Conservation (phyloP, 2,888 invertebrate genomes). For the Sinhomidia bicolor region DNA sequence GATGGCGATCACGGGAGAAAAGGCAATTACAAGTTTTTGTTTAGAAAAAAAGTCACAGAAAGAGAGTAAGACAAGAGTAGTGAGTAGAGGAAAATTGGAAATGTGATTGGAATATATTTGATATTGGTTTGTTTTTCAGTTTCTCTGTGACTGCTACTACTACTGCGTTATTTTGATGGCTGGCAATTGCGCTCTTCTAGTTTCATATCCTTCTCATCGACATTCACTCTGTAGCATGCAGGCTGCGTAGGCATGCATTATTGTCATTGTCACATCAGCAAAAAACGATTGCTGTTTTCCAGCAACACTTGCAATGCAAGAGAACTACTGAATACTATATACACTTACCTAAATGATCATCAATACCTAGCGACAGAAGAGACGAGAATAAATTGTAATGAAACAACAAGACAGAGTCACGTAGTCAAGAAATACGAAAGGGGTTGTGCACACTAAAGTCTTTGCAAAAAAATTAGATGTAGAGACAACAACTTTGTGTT, state of each 20-base stretch:
- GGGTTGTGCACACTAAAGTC: background rate
- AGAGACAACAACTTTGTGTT: no score
- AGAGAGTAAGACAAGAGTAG: background rate
- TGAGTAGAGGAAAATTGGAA: slow-evolving; percentile 64
- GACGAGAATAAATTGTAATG: slow-evolving; percentile 13
- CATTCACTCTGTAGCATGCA: no score
- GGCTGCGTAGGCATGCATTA: background rate
- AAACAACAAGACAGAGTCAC: slow-evolving; percentile 36
- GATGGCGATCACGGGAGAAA: slow-evolving; percentile 48
- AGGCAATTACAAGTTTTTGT: slow-evolving; percentile 63
- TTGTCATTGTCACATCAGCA: background rate
- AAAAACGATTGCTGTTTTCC: background rate
- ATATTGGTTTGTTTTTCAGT: slow-evolving; percentile 26
- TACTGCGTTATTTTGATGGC: no score
- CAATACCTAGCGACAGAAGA: background rate
- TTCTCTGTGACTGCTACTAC: background rate
- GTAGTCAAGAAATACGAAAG: background rate
- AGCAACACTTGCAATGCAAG: background rate
- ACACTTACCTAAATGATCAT: no score
- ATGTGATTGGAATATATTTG: slow-evolving; percentile 60
- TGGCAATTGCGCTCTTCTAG: background rate
- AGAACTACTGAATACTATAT: no score
- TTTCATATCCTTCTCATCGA: background rate
- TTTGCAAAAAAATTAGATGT: no score
- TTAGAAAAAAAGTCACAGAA: background rate